Evolutionary conservation across 2,113 vertebrate genomes (phyloP), one percentile per base, ranked within the genome.

Genomic region (Toxotes jaculatrix): DNA sequence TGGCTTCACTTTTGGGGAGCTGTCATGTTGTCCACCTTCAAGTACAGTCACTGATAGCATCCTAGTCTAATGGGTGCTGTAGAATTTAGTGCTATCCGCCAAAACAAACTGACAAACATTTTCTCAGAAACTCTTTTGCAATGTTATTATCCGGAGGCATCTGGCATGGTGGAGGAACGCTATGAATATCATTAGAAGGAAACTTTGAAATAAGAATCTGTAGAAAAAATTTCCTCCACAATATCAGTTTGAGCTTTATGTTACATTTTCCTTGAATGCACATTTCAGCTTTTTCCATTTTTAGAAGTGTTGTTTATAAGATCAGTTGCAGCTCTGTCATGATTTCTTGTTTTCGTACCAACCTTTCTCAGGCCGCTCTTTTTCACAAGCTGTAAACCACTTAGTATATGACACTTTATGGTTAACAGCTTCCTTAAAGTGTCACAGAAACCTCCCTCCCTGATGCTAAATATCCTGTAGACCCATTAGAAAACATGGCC

Each of bases 381-480:
- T 59, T 74, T 61, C 53, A 62, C 51, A n/a, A 1, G 62, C 59
- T 69, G 34, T 60, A 74, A 83, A 82, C 60, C 14, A 43, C 75
- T 69, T 2, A 62, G 23, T 55, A 65, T 11, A 62, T 34, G 64
- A 78, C 68, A 47, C 63, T 85, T 88, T 83, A 82, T 45, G 63
- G 77, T 64, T 75, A 65, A 79, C 51, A 23, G 79, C 82, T 82
- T 82, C 80, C 66, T 88, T 83, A 31, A 80, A 59, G 77, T 65
- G 70, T n/a, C 64, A 12, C 9, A 31, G 55, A 62, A 67, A 72
- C 64, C 43, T 82, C 47, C 45, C 76, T 76, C 74, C 71, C 42
- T 65, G 79, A 71, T 69, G 85, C 62, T 87, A 71, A 86, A 86
- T 77, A 77, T 86, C 87, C 87, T 51, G 63, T 9, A 69, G 77